A percentile compares a stretch with the other conserved stretches of the same genome.
Conservation (phyloP, 2,888 invertebrate species). For the Germaria angustata region DNA sequence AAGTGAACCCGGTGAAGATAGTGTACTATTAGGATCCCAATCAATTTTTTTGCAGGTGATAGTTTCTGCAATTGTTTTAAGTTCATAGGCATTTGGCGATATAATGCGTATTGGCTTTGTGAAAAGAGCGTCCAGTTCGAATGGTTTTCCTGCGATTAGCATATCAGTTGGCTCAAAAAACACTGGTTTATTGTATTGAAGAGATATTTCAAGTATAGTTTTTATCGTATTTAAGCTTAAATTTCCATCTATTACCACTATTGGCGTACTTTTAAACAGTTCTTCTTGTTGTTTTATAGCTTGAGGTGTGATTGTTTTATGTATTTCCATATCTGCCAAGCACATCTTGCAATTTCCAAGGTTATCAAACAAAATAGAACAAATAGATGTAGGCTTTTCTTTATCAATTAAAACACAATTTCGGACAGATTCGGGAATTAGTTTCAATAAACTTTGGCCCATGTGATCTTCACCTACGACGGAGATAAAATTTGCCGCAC, state of each 20-base stretch:
- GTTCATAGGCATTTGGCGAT: conserved; percentile 90
- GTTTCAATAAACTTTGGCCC: conserved; percentile 79
- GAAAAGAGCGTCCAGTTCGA: conserved; percentile 77
- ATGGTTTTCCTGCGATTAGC: conserved; percentile 87
- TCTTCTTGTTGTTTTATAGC: conserved; percentile 84
- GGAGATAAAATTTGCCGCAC: conserved; percentile 85
- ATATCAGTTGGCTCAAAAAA: conserved; percentile 95
- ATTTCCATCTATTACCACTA: conserved; percentile 93
- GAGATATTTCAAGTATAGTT: conserved; percentile 83
- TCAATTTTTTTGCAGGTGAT: conserved; percentile 74
- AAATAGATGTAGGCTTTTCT: conserved; percentile 84
- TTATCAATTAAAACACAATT: conserved; percentile 74
- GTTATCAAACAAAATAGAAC: conserved; percentile 87
- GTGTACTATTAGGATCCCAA: conserved; percentile 47
- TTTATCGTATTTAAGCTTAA: conserved; percentile 85
- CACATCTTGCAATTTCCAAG: conserved; percentile 89
- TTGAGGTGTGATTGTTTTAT: conserved; percentile 85
- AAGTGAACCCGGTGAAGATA: conserved; percentile 65
- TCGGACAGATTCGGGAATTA: conserved; percentile 77
- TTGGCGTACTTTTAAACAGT: conserved; percentile 83
- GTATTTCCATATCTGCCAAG: conserved; percentile 92
- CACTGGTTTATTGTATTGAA: conserved; percentile 86
- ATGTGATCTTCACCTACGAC: conserved; percentile 87
- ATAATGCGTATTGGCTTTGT: conserved; percentile 81
- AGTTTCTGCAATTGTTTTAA: conserved; percentile 84